Evolutionary conservation across 2,797 vertebrate species (phyloP), one percentile per base, ranked within the genome.

Genomic region (Hydrophis major): DNA sequence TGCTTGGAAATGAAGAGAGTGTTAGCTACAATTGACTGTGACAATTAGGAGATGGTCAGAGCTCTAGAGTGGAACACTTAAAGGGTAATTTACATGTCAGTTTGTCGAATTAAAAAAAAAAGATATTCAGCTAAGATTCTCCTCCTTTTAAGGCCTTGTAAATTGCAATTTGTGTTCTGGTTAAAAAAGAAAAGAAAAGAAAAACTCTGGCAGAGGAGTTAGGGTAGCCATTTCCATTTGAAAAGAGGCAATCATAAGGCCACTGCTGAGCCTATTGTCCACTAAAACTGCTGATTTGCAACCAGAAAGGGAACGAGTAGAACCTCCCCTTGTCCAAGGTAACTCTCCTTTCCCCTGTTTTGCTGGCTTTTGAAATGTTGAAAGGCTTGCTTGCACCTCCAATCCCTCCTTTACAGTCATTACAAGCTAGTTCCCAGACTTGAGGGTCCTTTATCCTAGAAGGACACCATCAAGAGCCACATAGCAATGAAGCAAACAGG

Each of bases 201-300:
- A 74, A 98, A 98, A 98, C 97, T 98, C 98, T 98, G 98, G 98
- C 98, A 98, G 98, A 98, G 97, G 98, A 98, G 98, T 98, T 97
- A 97, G 98, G 98, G 98, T 98, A 97, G 96, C 97, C 98, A 99
- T 99, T 99, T 99, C 98, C 99, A 99, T 99, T 98, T 99, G 99
- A 99, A 99, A 99, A 98, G 99, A 99, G 98, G 98, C 99, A 99
- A 99, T 99, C 99, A 99, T 98, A 98, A 98, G 98, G 98, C 98
- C 98, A 98, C 98, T 98, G 98, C 99, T 99, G 99, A 98, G 98
- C 98, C 98, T 98, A 99, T 99, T 99, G 99, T 99, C 99, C 98
- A 97, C 97, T 97, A 97, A 98, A 98, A 98, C 98, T 98, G 98
- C 98, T 98, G 98, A 98, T 98, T 98, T 98, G 97, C 98, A 98